Conservation (phyloP, 2,797 vertebrate genomes). For the Micropoecilia bifurca region DNA sequence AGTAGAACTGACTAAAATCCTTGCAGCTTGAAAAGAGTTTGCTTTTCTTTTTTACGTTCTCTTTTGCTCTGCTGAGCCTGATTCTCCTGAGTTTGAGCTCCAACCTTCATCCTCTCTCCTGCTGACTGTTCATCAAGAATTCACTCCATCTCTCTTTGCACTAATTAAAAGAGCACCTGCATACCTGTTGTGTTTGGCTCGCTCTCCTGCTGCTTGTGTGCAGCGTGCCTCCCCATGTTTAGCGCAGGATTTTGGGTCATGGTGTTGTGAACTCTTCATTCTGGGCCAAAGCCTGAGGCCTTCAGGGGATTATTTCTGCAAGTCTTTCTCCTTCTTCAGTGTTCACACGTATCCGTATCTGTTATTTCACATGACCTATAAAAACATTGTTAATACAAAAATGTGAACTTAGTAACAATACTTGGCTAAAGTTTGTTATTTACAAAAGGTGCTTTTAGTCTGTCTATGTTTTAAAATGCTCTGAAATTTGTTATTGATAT, state of each 20-base stretch:
- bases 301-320: conserved; percentile 55
- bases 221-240: conserved; percentile 65
- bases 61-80: conserved; percentile 22
- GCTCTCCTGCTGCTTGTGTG: conserved; percentile 40
- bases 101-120: conserved; percentile 54
- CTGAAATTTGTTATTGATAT: background rate
- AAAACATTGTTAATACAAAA: background rate
- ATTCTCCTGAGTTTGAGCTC: conserved; percentile 70
- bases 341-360: conserved; percentile 40
- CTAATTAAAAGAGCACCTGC: conserved; percentile 85
- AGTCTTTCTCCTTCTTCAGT: conserved; percentile 26
- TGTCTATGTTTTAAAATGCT: background rate
- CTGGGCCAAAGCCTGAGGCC: conserved; percentile 73
- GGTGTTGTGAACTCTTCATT: conserved; percentile 64
- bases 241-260: conserved; percentile 68
- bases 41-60: conserved; percentile 5
- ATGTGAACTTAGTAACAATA: background rate
- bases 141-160: conserved; percentile 53
- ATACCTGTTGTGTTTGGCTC: conserved; percentile 64
- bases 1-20: conserved; percentile 8
- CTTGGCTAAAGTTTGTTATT: background rate
- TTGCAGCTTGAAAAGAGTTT: conserved; percentile 11
- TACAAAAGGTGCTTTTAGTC: background rate
- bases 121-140: conserved; percentile 60
- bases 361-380: conserved; percentile 8